Evolutionary conservation across 2,113 vertebrate genomes (phyloP).

Genomic region (rat (Rattus norvegicus)): GRCr8 NC_086037.1:2521501-2522000

Average conservation of each 20-base stretch:
- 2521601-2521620: constrained; percentile 37
- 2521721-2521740: constrained; percentile 74
- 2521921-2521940: constrained; percentile 67
- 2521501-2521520: constrained; percentile 54
- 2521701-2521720: constrained; percentile 60
- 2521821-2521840: constrained; percentile 78
- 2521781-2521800: constrained; percentile 64
- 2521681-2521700: constrained; percentile 64
- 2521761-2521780: constrained; percentile 77
- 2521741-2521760: constrained; percentile 73
- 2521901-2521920: constrained; percentile 74
- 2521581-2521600: constrained; percentile 35
- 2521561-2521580: constrained; percentile 55
- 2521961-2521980: constrained; percentile 54
- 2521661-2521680: constrained; percentile 63
- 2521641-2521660: constrained; percentile 66
- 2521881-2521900: constrained; percentile 74
- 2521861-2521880: constrained; percentile 67
- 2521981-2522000: constrained; percentile 52
- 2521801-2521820: constrained; percentile 74
- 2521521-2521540: constrained; percentile 48
- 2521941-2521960: constrained; percentile 35
- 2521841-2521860: constrained; percentile 76
- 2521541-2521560: constrained; percentile 52
- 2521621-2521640: constrained; percentile 6